Percentiles rank a stretch among this genome's conserved stretches.
Conservation (phyloP, 2,888 invertebrate species). For the Blastobasis adustella region DNA sequence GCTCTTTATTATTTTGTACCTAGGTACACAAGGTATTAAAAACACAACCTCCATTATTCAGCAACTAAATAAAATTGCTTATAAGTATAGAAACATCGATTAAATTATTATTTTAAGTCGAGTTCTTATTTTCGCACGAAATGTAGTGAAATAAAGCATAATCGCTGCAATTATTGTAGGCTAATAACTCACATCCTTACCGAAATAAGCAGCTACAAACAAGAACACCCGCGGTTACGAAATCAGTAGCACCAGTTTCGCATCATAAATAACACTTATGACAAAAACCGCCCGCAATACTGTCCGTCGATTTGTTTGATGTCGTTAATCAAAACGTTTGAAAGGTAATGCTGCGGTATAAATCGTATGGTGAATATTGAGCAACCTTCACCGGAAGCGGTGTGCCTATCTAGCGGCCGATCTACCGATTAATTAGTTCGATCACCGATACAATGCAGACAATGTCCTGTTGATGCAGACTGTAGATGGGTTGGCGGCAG, state of each 20-base stretch:
- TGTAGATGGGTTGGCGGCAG: slow-evolving; percentile 16
- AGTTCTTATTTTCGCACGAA: no score
- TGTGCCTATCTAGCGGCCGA: slow-evolving; percentile 62
- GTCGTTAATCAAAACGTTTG: slow-evolving; percentile 60
- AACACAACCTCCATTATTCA: no score
- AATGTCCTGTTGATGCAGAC: slow-evolving; percentile 40
- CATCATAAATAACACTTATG: slow-evolving; percentile 4
- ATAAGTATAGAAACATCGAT: no score
- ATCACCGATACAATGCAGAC: slow-evolving; percentile 61
- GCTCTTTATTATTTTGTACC: no score
- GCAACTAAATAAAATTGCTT: no score
- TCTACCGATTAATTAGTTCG: slow-evolving; percentile 70
- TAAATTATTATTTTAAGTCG: no score
- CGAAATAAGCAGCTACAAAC: no score
- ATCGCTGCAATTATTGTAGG: no score
- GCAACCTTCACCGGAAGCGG: slow-evolving; percentile 70
- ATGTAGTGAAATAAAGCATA: no score
- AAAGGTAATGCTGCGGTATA: slow-evolving; percentile 36
- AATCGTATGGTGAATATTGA: slow-evolving; percentile 57
- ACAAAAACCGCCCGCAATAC: slow-evolving; percentile 16
- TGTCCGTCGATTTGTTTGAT: slow-evolving; percentile 44
- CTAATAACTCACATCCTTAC: no score
- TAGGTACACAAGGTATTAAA: no score
- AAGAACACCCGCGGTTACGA: neutral
- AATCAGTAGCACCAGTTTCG: neutral